A percentile compares a stretch with the other conserved stretches of the same genome.
phyloP scores from a whole-genome alignment of 2,113 vertebrate species.

The Camelus dromedarius region DNA sequence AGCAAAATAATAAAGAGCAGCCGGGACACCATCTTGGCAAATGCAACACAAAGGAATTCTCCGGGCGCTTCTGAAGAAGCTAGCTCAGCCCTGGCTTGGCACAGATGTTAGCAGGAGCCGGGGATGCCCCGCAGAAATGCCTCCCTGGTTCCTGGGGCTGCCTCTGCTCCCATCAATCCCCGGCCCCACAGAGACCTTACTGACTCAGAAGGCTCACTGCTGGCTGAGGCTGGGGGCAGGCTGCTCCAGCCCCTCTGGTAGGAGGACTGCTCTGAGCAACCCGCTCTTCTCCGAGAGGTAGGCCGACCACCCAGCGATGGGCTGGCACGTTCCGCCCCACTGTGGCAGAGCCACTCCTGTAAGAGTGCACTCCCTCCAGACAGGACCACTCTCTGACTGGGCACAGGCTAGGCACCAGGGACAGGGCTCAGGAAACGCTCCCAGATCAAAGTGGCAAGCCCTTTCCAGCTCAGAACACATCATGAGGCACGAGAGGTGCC shows the following conservation, averaged over 20 bases:
- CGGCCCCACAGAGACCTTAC: rapidly evolving
- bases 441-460: too few relatives aligned
- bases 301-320: rapidly evolving
- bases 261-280: not conserved
- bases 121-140: not conserved
- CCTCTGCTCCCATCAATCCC: too few relatives aligned
- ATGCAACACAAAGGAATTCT: constrained; percentile 36
- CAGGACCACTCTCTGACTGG: not conserved
- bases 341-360: not conserved
- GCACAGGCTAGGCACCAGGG: not conserved
- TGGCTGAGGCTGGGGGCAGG: not conserved
- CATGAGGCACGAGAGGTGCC: not conserved
- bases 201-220: not conserved
- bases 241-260: not conserved
- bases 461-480: not conserved
- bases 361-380: not conserved
- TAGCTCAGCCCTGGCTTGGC: not conserved
- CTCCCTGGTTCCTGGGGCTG: not conserved
- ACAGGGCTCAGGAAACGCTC: not conserved
- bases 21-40: constrained; percentile 61
- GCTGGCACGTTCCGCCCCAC: rapidly evolving
- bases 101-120: not conserved
- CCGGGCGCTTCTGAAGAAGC: not conserved
- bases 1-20: constrained; percentile 57
- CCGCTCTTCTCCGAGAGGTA: rapidly evolving